Evolutionary conservation across 2,113 vertebrate genomes (phyloP).

Genomic region (Marmota flaviventris): DNA sequence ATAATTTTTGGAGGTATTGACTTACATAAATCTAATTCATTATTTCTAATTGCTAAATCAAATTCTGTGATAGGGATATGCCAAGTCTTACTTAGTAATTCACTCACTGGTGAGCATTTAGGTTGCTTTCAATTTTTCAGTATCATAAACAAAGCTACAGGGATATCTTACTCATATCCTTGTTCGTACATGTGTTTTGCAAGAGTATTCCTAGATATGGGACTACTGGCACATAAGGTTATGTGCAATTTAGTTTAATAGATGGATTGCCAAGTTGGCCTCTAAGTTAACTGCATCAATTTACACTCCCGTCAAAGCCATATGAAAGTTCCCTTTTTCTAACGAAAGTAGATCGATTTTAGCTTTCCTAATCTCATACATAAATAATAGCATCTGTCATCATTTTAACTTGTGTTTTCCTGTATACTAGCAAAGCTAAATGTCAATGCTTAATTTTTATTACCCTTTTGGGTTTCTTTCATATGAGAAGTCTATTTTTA

Average conservation of each 20-base stretch:
- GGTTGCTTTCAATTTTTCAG: slow-evolving; percentile 17
- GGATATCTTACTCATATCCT: neutral
- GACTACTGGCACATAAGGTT: neutral
- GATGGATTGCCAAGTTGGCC: slow-evolving; percentile 38
- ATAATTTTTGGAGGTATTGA: neutral
- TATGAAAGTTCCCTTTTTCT: slow-evolving; percentile 6
- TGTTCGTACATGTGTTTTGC: neutral
- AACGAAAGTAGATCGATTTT: slow-evolving; percentile 25
- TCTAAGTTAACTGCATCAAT: slow-evolving; percentile 11
- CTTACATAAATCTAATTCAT: neutral
- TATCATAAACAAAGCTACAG: slow-evolving; percentile 37
- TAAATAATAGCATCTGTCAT: neutral
- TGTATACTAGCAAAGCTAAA: neutral
- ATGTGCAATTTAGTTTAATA: slow-evolving; percentile 40
- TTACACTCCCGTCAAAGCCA: neutral
- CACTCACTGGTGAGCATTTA: neutral
- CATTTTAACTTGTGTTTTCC: neutral
- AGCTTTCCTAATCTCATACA: neutral
- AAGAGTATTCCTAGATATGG: neutral
- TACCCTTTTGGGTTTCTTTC: neutral
- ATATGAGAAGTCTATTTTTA: neutral
- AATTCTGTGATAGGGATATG: neutral
- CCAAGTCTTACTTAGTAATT: neutral
- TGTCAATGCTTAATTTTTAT: neutral
- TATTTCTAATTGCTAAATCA: neutral